Evolutionary conservation across 2,797 vertebrate genomes (phyloP), one percentile per base, ranked within the genome.

Genomic region (Falco biarmicus): DNA sequence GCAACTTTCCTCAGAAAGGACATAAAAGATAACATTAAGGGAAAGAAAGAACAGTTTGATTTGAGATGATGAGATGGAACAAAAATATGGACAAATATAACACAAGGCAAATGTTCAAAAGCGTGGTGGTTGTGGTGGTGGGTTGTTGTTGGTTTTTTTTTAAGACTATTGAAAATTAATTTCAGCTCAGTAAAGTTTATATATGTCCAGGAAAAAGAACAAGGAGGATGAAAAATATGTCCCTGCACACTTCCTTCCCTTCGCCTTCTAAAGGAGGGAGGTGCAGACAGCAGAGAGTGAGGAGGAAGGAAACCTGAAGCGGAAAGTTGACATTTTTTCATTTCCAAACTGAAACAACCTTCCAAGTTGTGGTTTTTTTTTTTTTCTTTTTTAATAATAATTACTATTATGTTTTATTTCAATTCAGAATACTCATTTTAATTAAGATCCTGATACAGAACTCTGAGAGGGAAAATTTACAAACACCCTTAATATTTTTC

Each of bases 241-340:
- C 39, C 29, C 65, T 86, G 57, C 43, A 73, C 10, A 26, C 59
- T 90, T 95, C 89, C 82, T 93, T 91, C 39, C 85, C n/a, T 78
- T 81, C 61, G 50, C 47, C 26, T 61, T 86, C 59, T 80, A 78
- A 83, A 77, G 39, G 9, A 91, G 43, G 17, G 51, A 88, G 50
- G 8, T 37, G 34, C 69, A 65, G 79, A 85, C 51, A 74, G 45
- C 48, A 85, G 64, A 57, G 70, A 47, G 45, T 11, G 37, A 68
- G n/a, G 18, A 91, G 54, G 85, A 93, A 89, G 88, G 86, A 94
- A 97, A 95, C 50, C 81, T 94, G 75, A 66, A 90, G 68, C 1
- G 2, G 87, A 95, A 97, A 84, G 22, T 50, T 63, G 48, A 28
- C 45, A 12, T 76, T 85, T 94, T 90, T 93, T 74, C 15, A 22